These are phyloP conservation scores for Isurus oxyrinchus DNA, from an alignment of 2,113 vertebrate species.

Conservation along the genomic window DNA sequence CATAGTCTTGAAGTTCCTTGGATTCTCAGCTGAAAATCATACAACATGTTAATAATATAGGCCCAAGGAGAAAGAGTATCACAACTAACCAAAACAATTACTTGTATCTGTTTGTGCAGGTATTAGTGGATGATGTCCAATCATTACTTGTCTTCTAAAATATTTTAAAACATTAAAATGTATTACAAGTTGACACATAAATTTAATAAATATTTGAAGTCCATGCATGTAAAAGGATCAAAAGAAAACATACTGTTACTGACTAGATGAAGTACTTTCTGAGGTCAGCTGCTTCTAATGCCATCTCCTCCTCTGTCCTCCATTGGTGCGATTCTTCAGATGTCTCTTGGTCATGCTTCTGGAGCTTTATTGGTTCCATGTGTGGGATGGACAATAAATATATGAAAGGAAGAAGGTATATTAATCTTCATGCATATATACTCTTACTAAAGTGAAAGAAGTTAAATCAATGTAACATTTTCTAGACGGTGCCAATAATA, in stretches of 20 bases:
- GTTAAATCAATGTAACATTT: background rate
- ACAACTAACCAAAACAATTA: background rate
- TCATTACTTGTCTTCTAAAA: background rate
- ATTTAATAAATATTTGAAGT: background rate
- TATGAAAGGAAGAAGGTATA: background rate
- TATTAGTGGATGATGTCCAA: background rate
- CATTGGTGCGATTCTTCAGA: constrained; percentile 57
- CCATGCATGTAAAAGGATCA: too few species aligned
- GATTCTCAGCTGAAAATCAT: background rate
- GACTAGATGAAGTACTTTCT: constrained; percentile 56
- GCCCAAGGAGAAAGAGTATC: background rate
- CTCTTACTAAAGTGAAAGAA: background rate
- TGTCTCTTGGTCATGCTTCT: constrained; percentile 60
- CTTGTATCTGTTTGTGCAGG: background rate
- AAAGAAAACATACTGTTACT: constrained; percentile 1
- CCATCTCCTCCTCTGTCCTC: constrained; percentile 76
- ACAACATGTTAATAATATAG: background rate
- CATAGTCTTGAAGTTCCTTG: background rate
- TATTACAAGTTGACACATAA: background rate
- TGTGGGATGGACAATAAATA: background rate
- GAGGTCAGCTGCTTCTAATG: constrained; percentile 59
- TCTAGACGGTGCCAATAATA: background rate
- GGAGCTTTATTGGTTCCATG: constrained; percentile 48
- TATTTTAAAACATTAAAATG: background rate
- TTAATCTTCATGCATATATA: background rate